Evolutionary conservation across 2,888 invertebrate species (phyloP).

Genomic region (Lithophane semibrunnea): DNA sequence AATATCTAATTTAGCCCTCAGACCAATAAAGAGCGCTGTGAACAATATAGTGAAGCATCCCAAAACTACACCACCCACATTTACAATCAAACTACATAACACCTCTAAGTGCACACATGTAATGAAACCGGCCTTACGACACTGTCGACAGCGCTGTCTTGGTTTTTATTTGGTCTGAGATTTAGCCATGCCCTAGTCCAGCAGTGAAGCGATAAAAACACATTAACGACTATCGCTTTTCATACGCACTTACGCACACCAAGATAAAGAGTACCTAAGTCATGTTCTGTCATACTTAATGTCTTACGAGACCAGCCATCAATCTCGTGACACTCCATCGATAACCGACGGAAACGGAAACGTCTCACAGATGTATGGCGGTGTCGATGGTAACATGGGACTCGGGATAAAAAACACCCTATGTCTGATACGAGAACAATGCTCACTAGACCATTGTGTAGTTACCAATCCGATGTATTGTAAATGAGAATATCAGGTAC

Average conservation of each 20-base stretch:
- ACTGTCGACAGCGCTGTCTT: too few species aligned
- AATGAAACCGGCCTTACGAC: too few species aligned
- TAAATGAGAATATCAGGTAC: slow-evolving; percentile 13
- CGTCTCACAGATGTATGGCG: slow-evolving; percentile 45
- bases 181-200: neutral
- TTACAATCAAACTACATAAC: too few species aligned
- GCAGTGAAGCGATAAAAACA: neutral
- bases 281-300: slow-evolving; percentile 12
- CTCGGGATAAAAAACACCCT: slow-evolving; percentile 57
- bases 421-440: slow-evolving; percentile 56
- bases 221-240: neutral
- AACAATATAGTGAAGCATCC: too few species aligned
- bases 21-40: too few species aligned
- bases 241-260: neutral
- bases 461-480: slow-evolving; percentile 35
- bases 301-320: slow-evolving; percentile 34
- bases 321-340: slow-evolving; percentile 57
- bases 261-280: slow-evolving; percentile 4
- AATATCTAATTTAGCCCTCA: neutral
- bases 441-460: slow-evolving; percentile 32
- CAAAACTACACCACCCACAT: too few species aligned
- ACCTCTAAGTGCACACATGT: too few species aligned
- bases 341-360: slow-evolving; percentile 54
- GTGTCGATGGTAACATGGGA: slow-evolving; percentile 49
- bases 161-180: too few species aligned